These are phyloP conservation scores for Phymatocera aterrima DNA, from an alignment of 2,888 invertebrate species.

Conservation along the genomic window DNA sequence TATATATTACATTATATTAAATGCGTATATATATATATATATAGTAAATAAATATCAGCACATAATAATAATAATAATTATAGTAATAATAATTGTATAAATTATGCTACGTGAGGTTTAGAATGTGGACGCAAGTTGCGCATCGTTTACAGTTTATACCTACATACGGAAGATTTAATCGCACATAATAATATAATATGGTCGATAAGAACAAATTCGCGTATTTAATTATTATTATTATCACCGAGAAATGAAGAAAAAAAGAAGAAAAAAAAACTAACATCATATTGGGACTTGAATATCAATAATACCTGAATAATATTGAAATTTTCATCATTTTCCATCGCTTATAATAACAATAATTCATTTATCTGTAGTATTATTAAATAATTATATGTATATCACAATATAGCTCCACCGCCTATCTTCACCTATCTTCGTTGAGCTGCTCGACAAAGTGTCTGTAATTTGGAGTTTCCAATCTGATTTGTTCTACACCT, in stretches of 20 bases:
- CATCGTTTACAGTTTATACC: too few species aligned
- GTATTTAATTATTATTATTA: not conserved
- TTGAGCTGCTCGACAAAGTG: conserved; percentile 43
- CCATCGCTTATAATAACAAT: conserved; percentile 17
- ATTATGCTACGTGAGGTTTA: conserved; percentile 1
- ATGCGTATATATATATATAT: not conserved
- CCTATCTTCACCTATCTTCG: conserved; percentile 49
- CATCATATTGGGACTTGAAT: conserved; percentile 5
- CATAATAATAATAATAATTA: not conserved
- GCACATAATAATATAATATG: not conserved
- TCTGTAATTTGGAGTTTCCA: conserved; percentile 21
- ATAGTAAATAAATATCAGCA: not conserved
- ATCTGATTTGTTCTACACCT: not conserved
- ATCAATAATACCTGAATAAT: conserved; percentile 7
- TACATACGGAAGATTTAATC: not conserved
- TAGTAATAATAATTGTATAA: not conserved
- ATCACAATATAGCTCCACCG: conserved; percentile 33
- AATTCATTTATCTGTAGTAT: conserved; percentile 17
- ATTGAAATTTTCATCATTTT: not conserved
- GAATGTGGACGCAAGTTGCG: conserved; percentile 12
- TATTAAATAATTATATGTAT: too few species aligned
- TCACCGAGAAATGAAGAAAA: not conserved
- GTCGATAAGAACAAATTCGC: not conserved
- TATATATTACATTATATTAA: too few species aligned
- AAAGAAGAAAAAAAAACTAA: not conserved